Percentiles rank a stretch among this genome's conserved stretches.
phyloP scores from a whole-genome alignment of 2,888 invertebrate genomes.

The Drosophila longiperda region DNA sequence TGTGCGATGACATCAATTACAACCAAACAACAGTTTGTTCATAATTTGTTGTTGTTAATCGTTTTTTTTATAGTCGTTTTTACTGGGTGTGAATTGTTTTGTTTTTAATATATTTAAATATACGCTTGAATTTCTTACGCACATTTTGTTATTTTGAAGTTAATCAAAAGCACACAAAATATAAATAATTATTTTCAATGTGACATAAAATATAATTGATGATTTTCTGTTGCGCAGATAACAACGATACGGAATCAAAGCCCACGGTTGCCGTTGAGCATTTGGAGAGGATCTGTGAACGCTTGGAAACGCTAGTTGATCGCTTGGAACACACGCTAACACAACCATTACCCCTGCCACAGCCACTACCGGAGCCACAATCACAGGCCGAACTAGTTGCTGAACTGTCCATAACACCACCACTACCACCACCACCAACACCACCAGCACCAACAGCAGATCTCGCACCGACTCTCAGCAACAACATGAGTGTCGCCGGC shows the following conservation, averaged over 20 bases:
- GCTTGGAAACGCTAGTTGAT: slow-evolving; percentile 90
- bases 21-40: slow-evolving; percentile 8
- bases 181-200: not conserved
- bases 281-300: slow-evolving; percentile 87
- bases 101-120: slow-evolving; percentile 15
- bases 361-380: slow-evolving; percentile 13
- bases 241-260: slow-evolving; percentile 86
- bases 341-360: slow-evolving; percentile 37
- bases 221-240: slow-evolving; percentile 45
- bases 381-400: slow-evolving; percentile 17
- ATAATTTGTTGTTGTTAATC: slow-evolving; percentile 4
- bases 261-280: slow-evolving; percentile 87
- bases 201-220: not conserved
- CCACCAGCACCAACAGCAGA: slow-evolving; percentile 23
- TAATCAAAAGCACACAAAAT: slow-evolving; percentile 17
- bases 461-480: slow-evolving; percentile 34
- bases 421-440: slow-evolving; percentile 35
- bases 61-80: slow-evolving; percentile 7
- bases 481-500: slow-evolving; percentile 90
- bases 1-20: slow-evolving; percentile 43
- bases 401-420: slow-evolving; percentile 13
- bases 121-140: slow-evolving; percentile 38
- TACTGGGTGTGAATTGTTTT: slow-evolving; percentile 30
- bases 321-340: slow-evolving; percentile 88
- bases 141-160: slow-evolving; percentile 30